Evolutionary conservation across 2,797 vertebrate species (phyloP).

Genomic region (Petrocephalus sullivani): DNA sequence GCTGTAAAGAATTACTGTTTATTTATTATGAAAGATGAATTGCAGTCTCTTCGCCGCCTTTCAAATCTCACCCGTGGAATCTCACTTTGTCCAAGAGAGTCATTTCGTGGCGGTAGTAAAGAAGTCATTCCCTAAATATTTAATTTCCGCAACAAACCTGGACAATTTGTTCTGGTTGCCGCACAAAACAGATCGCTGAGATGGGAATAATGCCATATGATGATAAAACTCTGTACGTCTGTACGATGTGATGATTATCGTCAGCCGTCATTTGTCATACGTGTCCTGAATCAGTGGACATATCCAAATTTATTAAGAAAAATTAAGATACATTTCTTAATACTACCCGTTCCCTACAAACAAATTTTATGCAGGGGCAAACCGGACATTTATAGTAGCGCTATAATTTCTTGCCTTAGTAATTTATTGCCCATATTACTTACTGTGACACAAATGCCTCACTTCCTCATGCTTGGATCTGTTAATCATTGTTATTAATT

Average conservation of each 20-base stretch:
- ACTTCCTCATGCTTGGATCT: not conserved
- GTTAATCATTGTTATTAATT: slow-evolving; percentile 8
- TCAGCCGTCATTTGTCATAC: not conserved
- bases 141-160: not conserved
- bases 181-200: not conserved
- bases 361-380: not conserved
- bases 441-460: not conserved
- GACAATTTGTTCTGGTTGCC: not conserved
- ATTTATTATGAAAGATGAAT: not conserved
- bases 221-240: not conserved
- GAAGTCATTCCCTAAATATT: not conserved
- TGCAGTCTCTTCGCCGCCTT: not conserved
- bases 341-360: not conserved
- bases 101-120: not conserved
- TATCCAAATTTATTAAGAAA: not conserved
- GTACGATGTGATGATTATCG: not conserved
- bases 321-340: not conserved
- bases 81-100: not conserved
- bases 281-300: not conserved
- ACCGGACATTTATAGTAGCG: slow-evolving; percentile 2
- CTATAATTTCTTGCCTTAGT: not conserved
- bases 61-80: not conserved
- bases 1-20: not conserved
- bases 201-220: not conserved
- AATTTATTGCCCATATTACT: not conserved